Conservation (phyloP, 2,113 vertebrate genomes). For the Chloropsis hardwickii region DNA sequence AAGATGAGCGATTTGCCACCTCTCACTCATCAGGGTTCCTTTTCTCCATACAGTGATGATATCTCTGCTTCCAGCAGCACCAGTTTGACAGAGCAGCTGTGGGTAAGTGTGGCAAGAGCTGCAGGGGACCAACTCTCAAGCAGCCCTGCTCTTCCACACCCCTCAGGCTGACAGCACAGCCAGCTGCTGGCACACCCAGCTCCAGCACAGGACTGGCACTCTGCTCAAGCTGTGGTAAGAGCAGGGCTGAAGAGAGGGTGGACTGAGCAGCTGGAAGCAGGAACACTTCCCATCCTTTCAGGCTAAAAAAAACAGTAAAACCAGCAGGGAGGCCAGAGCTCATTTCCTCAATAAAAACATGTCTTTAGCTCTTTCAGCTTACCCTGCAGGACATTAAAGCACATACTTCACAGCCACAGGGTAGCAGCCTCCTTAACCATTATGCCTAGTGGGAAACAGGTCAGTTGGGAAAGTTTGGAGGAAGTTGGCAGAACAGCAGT, state of each 20-base stretch:
- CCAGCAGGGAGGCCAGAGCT: background rate
- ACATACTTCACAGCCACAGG: background rate
- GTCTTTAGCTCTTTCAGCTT: background rate
- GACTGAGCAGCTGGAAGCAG: background rate
- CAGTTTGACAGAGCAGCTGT: background rate
- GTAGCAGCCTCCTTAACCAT: background rate
- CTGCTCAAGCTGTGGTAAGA: background rate
- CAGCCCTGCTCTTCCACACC: background rate
- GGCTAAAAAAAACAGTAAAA: background rate
- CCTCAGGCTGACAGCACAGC: accelerated
- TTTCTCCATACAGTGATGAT: background rate
- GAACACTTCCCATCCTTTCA: background rate
- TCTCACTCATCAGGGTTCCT: background rate
- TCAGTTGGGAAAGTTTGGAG: background rate
- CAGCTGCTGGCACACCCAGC: background rate
- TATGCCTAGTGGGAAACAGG: accelerated
- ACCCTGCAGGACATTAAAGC: background rate
- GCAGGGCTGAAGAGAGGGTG: background rate
- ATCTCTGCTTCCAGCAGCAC: background rate
- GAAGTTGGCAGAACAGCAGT: background rate
- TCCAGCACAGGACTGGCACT: background rate
- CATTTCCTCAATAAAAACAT: background rate
- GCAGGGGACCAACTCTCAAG: background rate
- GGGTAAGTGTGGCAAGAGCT: background rate
- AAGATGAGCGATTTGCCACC: background rate